A percentile compares a stretch with the other conserved stretches of the same genome.
These are phyloP conservation scores for Megathymus violae DNA, from an alignment of 1,140 invertebrate genomes.

Conservation along the genomic window DNA sequence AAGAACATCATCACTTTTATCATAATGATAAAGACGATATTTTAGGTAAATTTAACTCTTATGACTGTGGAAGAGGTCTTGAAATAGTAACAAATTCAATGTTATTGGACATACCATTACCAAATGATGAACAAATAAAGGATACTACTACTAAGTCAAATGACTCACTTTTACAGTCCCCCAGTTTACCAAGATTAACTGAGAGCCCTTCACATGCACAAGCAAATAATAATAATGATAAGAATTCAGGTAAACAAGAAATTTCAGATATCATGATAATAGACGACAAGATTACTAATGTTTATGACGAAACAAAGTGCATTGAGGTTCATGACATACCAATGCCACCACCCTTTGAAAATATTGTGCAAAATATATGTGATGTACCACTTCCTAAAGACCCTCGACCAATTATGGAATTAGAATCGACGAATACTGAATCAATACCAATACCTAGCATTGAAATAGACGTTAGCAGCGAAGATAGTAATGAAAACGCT, in stretches of 20 bases:
- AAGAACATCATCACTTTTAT: conserved; percentile 87
- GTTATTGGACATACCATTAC: conserved; percentile 67
- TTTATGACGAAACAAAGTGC: conserved; percentile 52
- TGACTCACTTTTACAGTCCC: conserved; percentile 65
- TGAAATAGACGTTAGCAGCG: conserved; percentile 51
- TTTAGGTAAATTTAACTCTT: conserved; percentile 48
- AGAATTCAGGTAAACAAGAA: conserved; percentile 45
- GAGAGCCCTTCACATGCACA: conserved; percentile 71
- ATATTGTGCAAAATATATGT: conserved; percentile 68
- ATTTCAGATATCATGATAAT: conserved; percentile 46
- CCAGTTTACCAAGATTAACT: conserved; percentile 77
- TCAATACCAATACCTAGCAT: conserved; percentile 50
- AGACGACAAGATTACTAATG: conserved; percentile 51
- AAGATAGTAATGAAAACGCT: conserved; percentile 88
- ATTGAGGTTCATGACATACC: conserved; percentile 68
- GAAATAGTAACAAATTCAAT: conserved; percentile 62
- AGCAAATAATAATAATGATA: conserved; percentile 46
- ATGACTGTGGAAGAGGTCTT: conserved; percentile 48
- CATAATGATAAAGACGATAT: conserved; percentile 74
- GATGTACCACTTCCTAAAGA: conserved; percentile 69
- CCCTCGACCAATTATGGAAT: conserved; percentile 37
- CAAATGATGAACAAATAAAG: conserved; percentile 56
- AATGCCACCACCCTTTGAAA: conserved; percentile 69
- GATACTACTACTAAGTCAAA: conserved; percentile 54
- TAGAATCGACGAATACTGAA: conserved; percentile 36